Base-by-base conservation (phyloP, 2,888 invertebrate species). In the Drosophila parthenogenetica region DNA sequence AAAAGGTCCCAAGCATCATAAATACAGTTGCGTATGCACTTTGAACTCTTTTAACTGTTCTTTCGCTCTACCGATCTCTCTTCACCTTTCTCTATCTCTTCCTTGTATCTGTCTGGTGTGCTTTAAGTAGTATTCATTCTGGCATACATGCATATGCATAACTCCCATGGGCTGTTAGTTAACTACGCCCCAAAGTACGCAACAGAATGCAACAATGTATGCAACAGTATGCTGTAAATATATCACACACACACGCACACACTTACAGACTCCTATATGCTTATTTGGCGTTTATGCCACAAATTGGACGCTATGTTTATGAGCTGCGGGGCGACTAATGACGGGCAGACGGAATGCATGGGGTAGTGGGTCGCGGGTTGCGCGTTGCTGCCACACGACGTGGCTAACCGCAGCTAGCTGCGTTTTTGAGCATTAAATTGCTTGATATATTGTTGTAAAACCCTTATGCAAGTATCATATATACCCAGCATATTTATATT, bases 341-440 rank as follows among this genome's bases (percentile, higher is more conserved):
- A 35, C 45, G 16, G 37, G 22, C 22, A 8, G 46, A 3, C 5
- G 29, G 14, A 2, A 8, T 2, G 35, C n/a, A 22, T 2, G n/a
- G 13, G 3, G n/a, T 8, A 1, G 7, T 16, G 39, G 32, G 19
- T 25, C 2, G 13, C 4, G 39, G 39, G 29, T 29, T 29, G 29
- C 29, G 8, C 5, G 22, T 5, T 22, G 22, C 22, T 60, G 54
- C 68, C 74, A 16, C 62, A 65, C 61, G 49, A 64, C 48, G 66
- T 53, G 71, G 70, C 51, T 50, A 77, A 78, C 77, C 80, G 55
- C 69, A 80, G 59, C 67, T 67, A 63, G 71, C 65, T 79, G 83
- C 77, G 63, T 74, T 83, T 81, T 81, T 85, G 54, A 79, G 83
- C 88, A 88, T 86, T 83, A 86, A 85, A 85, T 86, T 83, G 85